Base-by-base conservation (phyloP, 2,113 vertebrate genomes). In the Nycticorax nycticorax region DNA sequence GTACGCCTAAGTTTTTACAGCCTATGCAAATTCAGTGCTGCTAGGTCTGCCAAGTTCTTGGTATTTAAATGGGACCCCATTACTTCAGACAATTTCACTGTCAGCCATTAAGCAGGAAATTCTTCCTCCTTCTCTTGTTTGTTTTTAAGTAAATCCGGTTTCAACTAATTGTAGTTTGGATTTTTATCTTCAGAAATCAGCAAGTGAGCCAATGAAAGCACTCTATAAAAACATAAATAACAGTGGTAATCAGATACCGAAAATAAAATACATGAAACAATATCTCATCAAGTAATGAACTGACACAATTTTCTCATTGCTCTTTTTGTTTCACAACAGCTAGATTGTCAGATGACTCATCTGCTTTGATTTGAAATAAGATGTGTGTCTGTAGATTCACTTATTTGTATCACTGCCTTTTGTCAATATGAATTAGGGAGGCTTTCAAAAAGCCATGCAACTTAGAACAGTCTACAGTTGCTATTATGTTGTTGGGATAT, bases 81-180 rank as follows among this genome's bases (percentile, higher is more conserved):
- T 91, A 95, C 83, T 94, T 91, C 83, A 94, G 87, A 80, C 64
- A 92, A 89, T 93, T 92, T 94, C 1, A 13, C 62, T 91, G 92
- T 97, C 92, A 97, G 62, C 91, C 59, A 15, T 95, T 69, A 60
- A 62, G 73, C 53, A 69, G 73, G 91, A 84, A 95, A 96, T 94
- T 94, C 67, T 96, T 69, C 67, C 37, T 94, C 69, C 63, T 93
- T 95, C 48, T 75, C 63, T 73, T 93, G 76, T 96, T 96, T 96
- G 72, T 88, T 95, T 95, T 93, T 74, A 83, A 85, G 82, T 62
- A 90, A 92, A 93, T 81, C 26, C 39, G 87, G 95, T 95, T 96
- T 93, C 79, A 75, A 33, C 52, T 84, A 91, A 92, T 84, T 93
- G 86, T 87, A 86, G 91, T 91, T 94, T 78, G 56, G 56, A 74